Percentiles rank a stretch among this genome's conserved stretches.
These are phyloP conservation scores for Heterohyrax brucei DNA, from an alignment of 2,797 vertebrate genomes.

Conservation along the genomic window DNA sequence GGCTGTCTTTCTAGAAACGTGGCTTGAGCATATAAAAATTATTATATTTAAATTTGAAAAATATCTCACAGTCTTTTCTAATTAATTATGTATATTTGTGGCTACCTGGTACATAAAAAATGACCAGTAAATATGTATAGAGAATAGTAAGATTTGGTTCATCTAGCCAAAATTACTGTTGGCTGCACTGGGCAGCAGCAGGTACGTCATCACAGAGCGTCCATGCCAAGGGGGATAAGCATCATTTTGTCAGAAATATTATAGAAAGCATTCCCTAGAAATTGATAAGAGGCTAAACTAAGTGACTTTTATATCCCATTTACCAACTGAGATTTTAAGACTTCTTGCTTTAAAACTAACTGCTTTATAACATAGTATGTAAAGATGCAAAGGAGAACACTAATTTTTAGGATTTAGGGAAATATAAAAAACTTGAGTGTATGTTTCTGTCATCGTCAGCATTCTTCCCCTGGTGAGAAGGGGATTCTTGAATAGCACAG, in stretches of 20 bases:
- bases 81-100: not conserved
- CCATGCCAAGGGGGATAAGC: not conserved
- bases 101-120: not conserved
- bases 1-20: not conserved
- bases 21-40: not conserved
- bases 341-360: constrained; percentile 79
- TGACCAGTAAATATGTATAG: not conserved
- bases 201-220: not conserved
- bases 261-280: constrained; percentile 56
- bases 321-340: constrained; percentile 78
- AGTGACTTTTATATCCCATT: constrained; percentile 74
- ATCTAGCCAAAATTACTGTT: not conserved
- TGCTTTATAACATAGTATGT: constrained; percentile 76
- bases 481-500: constrained; percentile 85
- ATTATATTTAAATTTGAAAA: constrained; percentile 1
- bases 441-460: constrained; percentile 86
- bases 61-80: not conserved
- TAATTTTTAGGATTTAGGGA: constrained; percentile 87
- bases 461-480: constrained; percentile 79
- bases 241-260: constrained; percentile 42
- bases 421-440: constrained; percentile 85
- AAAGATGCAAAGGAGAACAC: constrained; percentile 86
- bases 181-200: not conserved
- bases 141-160: not conserved
- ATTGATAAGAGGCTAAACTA: constrained; percentile 75